Conservation (phyloP, 1,140 invertebrate species). For the Sitobion miscanthi region DNA sequence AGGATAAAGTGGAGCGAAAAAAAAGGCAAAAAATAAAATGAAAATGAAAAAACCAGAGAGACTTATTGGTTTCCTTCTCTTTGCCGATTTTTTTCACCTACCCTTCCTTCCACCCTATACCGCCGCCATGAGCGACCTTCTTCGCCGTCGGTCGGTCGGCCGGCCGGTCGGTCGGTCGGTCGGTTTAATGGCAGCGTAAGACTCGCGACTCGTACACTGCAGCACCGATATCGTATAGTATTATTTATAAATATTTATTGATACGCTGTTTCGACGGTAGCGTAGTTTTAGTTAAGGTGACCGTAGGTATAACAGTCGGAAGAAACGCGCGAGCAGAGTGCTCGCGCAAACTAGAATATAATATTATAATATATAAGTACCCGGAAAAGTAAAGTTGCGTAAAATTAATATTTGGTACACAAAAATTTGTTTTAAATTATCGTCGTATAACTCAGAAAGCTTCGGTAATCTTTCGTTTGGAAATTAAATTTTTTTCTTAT, state of each 20-base stretch:
- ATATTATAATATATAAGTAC: neutral
- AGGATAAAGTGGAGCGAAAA: neutral
- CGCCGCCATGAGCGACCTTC: neutral
- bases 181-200: neutral
- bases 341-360: neutral
- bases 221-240: neutral
- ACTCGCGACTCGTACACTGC: neutral
- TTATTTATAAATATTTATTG: neutral
- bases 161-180: neutral
- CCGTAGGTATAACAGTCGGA: neutral
- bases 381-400: neutral
- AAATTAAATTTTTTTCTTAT: too few species aligned
- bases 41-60: neutral
- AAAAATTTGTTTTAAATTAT: neutral
- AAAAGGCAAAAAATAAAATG: neutral
- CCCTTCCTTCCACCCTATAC: neutral
- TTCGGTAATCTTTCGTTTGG: too few species aligned
- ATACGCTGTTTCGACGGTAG: neutral
- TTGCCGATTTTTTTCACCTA: neutral
- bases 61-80: constrained; percentile 44
- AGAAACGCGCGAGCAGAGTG: too few species aligned
- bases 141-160: too few species aligned
- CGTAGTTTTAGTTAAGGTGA: neutral
- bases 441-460: neutral
- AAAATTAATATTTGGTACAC: neutral